These are phyloP conservation scores for Tipula lateralis DNA, from an alignment of 2,888 invertebrate genomes.

Conservation along the genomic window DNA sequence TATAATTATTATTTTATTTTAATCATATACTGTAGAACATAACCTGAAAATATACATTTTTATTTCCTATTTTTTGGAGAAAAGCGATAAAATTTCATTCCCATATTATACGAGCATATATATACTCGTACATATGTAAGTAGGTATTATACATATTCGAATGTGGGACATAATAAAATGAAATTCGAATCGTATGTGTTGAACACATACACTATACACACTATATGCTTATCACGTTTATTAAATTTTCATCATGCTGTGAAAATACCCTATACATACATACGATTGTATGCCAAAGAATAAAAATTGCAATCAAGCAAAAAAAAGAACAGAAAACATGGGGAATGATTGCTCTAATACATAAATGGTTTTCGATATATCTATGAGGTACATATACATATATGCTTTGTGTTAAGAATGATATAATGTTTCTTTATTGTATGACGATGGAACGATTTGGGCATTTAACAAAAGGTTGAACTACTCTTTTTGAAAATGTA, in stretches of 20 bases:
- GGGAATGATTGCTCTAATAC: background rate
- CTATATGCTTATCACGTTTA: background rate
- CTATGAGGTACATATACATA: background rate
- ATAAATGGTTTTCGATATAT: background rate
- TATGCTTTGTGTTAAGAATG: background rate
- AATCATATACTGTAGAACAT: background rate
- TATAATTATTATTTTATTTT: constrained; percentile 19
- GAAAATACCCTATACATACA: background rate
- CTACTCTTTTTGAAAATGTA: too few relatives aligned
- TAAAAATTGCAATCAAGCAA: constrained; percentile 13
- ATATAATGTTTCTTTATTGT: background rate
- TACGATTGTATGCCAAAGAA: background rate
- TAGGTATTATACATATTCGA: too few relatives aligned
- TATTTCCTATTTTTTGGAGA: background rate
- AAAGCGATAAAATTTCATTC: background rate
- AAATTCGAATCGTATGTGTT: background rate
- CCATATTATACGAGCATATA: background rate
- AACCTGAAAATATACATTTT: background rate
- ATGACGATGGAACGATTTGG: background rate
- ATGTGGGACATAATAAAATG: background rate
- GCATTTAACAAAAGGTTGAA: background rate
- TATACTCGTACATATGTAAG: background rate
- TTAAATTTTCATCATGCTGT: background rate
- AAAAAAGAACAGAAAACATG: background rate
- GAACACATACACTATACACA: background rate